A percentile compares a stretch with the other conserved stretches of the same genome.
phyloP scores from a whole-genome alignment of 2,113 vertebrate species.

The Theristicus caerulescens region DNA sequence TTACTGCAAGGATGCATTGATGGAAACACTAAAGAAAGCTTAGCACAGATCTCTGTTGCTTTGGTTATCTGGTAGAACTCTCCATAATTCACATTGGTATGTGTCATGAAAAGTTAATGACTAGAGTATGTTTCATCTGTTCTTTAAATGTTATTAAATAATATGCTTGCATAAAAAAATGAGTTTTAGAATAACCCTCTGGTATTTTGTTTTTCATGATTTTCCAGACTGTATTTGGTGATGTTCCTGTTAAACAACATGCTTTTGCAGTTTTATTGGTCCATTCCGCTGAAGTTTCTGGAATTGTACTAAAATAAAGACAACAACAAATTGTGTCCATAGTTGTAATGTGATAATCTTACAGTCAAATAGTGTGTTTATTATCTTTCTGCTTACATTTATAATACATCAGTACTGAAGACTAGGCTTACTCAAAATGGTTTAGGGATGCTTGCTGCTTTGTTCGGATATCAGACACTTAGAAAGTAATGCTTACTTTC shows the following conservation, averaged over 20 bases:
- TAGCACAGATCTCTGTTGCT: not conserved
- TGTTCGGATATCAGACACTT: not conserved
- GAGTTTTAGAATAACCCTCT: not conserved
- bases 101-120: not conserved
- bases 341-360: not conserved
- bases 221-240: not conserved
- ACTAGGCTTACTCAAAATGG: not conserved
- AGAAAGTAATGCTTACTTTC: not conserved
- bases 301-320: not conserved
- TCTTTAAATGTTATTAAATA: not conserved
- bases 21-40: not conserved
- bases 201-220: not conserved
- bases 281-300: not conserved
- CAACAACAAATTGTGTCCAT: not conserved
- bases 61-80: not conserved
- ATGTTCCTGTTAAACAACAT: not conserved
- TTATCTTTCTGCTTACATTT: not conserved
- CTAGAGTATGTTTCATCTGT: not conserved
- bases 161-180: not conserved
- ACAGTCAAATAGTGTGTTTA: not conserved
- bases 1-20: not conserved
- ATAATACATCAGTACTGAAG: not conserved
- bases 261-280: not conserved
- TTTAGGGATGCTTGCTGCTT: constrained; percentile 6
- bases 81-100: not conserved